A percentile compares a stretch with the other conserved stretches of the same genome.
phyloP scores from a whole-genome alignment of 2,797 vertebrate genomes.

The Catostomus latipinnis region DNA sequence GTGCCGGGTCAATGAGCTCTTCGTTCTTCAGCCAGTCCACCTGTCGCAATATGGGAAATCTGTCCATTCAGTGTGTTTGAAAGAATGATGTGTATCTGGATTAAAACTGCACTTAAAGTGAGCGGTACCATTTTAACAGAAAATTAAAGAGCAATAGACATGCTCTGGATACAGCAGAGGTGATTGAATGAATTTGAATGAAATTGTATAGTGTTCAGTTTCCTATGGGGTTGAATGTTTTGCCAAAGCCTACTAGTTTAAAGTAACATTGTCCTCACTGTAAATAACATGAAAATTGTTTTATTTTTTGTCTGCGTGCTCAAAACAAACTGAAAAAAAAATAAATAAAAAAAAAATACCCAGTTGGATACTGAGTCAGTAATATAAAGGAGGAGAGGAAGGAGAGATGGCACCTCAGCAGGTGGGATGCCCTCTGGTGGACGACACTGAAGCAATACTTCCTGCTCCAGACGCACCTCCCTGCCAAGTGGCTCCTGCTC shows the following conservation, averaged over 20 bases:
- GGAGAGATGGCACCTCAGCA: slow-evolving; percentile 83
- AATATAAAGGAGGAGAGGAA: neutral
- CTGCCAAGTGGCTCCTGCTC: slow-evolving; percentile 96
- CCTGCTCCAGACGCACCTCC: slow-evolving; percentile 93
- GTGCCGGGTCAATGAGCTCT: slow-evolving; percentile 87
- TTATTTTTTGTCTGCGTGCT: too few relatives aligned
- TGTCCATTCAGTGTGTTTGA: slow-evolving; percentile 1
- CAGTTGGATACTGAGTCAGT: too few relatives aligned
- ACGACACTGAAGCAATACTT: slow-evolving; percentile 95
- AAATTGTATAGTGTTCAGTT: neutral
- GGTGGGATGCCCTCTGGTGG: slow-evolving; percentile 94
- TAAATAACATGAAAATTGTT: too few relatives aligned
- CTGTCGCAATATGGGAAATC: slow-evolving; percentile 68
- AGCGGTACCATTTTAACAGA: slow-evolving; percentile 7
- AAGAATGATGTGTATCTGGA: slow-evolving; percentile 5
- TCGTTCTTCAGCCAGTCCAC: slow-evolving; percentile 99
- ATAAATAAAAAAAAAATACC: too few relatives aligned
- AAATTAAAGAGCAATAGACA: neutral
- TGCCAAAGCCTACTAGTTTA: too few relatives aligned
- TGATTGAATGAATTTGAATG: neutral
- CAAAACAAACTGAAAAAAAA: neutral
- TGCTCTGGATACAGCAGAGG: neutral
- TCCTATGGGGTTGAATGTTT: neutral
- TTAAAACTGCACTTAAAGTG: slow-evolving; percentile 7
- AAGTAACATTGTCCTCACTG: too few relatives aligned